Percentiles rank a stretch among this genome's conserved stretches.
phyloP scores from a whole-genome alignment of 2,888 invertebrate species.

The Willowsia nigromaculata region DNA sequence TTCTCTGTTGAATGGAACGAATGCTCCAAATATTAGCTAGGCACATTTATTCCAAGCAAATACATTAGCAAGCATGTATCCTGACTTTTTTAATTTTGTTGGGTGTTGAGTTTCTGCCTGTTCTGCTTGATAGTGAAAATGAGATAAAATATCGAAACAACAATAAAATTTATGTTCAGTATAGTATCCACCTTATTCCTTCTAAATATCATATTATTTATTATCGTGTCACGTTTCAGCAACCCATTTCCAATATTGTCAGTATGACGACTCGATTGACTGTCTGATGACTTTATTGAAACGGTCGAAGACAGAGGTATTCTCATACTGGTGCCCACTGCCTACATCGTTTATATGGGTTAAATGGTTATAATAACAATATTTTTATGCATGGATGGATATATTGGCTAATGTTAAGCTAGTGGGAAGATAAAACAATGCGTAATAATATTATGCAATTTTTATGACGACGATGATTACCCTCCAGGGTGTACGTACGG shows the following conservation, averaged over 20 bases:
- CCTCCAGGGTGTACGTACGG: not conserved
- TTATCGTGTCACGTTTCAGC: constrained; percentile 17
- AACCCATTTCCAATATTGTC: not conserved
- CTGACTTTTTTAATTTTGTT: not conserved
- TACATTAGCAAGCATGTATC: not conserved
- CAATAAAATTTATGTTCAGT: not conserved
- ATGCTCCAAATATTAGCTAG: not conserved
- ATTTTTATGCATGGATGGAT: too few relatives aligned
- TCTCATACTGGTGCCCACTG: not conserved
- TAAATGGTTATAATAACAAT: too few relatives aligned
- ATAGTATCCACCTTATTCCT: not conserved
- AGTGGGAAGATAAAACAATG: not conserved
- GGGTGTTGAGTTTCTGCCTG: too few relatives aligned
- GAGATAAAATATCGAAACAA: too few relatives aligned
- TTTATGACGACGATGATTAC: not conserved
- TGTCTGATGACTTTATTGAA: constrained; percentile 19
- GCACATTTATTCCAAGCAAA: not conserved
- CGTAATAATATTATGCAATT: not conserved
- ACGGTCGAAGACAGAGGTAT: not conserved
- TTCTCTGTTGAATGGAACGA: not conserved
- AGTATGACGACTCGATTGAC: constrained; percentile 9
- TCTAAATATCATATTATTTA: constrained; percentile 19
- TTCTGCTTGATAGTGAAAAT: too few relatives aligned
- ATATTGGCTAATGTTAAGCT: not conserved
- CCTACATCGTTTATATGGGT: not conserved